phyloP scores from a whole-genome alignment of 2,797 vertebrate species.

The Varecia variegata region DNA sequence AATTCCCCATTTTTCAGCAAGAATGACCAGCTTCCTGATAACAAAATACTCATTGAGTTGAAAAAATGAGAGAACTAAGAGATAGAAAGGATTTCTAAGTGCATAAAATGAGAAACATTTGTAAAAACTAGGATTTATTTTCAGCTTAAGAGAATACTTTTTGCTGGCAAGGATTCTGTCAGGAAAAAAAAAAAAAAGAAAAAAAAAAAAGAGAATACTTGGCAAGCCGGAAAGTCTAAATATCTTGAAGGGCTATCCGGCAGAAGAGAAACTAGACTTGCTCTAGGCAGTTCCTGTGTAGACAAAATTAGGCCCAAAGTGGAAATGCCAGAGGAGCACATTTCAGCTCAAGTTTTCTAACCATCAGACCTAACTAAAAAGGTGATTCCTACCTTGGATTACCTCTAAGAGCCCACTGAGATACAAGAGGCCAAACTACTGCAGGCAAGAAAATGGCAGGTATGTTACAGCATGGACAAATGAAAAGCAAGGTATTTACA shows the following conservation, averaged over 20 bases:
- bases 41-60: neutral
- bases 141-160: neutral
- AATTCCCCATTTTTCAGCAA: conserved; percentile 7
- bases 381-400: neutral
- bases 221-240: conserved; percentile 32
- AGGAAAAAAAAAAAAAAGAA: no score
- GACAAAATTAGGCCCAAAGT: conserved; percentile 22
- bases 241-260: neutral
- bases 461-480: neutral
- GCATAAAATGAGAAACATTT: conserved; percentile 45
- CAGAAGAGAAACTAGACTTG: conserved; percentile 38
- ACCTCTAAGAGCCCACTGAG: neutral
- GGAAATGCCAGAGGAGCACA: neutral
- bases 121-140: conserved; percentile 47
- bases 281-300: conserved; percentile 39
- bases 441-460: neutral
- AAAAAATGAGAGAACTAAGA: conserved; percentile 33
- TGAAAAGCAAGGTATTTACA: neutral
- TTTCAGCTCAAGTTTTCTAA: conserved; percentile 28
- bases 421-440: neutral
- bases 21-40: neutral
- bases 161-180: no score
- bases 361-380: neutral
- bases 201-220: no score
- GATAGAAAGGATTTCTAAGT: conserved; percentile 38